A percentile compares a stretch with the other conserved stretches of the same genome.
Conservation (phyloP, 2,113 vertebrate species). For the Fregetta grallaria region DNA sequence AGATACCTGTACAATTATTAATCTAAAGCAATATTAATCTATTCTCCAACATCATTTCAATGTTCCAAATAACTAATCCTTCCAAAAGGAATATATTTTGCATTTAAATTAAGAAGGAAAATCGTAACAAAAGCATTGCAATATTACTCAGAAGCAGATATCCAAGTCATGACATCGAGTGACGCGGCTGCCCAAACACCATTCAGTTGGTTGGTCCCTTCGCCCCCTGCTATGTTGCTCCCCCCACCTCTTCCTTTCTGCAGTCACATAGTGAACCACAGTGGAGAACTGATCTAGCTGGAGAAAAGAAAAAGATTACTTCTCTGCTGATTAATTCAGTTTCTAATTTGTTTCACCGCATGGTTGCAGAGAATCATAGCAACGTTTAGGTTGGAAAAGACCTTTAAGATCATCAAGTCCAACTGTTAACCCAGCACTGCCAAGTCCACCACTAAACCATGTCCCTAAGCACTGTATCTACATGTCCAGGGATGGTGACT, state of each 20-base stretch:
- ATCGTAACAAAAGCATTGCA: neutral
- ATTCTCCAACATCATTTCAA: neutral
- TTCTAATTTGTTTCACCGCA: neutral
- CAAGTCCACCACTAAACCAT: too few relatives aligned
- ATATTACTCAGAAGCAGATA: neutral
- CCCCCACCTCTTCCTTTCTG: neutral
- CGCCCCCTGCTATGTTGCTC: neutral
- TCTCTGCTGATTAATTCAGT: neutral
- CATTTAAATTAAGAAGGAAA: neutral
- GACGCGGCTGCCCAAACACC: neutral
- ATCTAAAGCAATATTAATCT: neutral
- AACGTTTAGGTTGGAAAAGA: too few relatives aligned
- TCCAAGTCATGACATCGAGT: neutral
- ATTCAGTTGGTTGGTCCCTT: neutral
- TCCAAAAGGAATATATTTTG: neutral
- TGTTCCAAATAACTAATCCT: neutral
- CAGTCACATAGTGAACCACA: neutral
- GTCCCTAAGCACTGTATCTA: too few relatives aligned
- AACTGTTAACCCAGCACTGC: too few relatives aligned
- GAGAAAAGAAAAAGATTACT: neutral
- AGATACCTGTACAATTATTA: neutral
- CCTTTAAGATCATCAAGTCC: too few relatives aligned
- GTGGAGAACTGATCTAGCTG: neutral
- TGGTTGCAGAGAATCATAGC: neutral
- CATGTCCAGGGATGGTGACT: too few relatives aligned